These are phyloP conservation scores for Philotrypesis tridentata DNA, from an alignment of 1,140 invertebrate species.

Conservation along the genomic window DNA sequence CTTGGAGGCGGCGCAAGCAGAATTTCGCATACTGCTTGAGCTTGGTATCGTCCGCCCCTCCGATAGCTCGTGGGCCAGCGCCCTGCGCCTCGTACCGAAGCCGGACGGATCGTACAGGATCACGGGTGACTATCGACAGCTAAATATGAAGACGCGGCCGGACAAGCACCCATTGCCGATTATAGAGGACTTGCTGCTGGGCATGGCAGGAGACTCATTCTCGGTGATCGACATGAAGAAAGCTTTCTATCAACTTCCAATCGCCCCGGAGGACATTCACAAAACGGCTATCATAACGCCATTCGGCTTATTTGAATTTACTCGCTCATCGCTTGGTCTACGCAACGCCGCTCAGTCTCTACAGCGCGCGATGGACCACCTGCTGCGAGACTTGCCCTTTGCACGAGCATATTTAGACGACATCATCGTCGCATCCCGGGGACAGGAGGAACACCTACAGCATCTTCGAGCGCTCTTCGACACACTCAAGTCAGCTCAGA, in stretches of 20 bases:
- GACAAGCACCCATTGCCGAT: background rate
- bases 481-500: background rate
- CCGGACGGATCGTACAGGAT: background rate
- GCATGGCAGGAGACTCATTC: background rate
- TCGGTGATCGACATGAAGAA: background rate
- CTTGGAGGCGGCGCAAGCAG: too few relatives aligned
- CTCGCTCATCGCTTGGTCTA: background rate
- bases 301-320: background rate
- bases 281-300: background rate
- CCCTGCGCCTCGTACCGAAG: background rate
- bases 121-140: conserved; percentile 10
- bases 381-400: too few relatives aligned
- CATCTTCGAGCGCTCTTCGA: too few relatives aligned
- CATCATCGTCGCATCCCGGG: too few relatives aligned
- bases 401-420: too few relatives aligned
- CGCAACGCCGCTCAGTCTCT: background rate
- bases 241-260: background rate
- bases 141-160: too few relatives aligned
- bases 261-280: background rate
- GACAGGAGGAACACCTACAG: too few relatives aligned
- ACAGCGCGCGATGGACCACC: too few relatives aligned
- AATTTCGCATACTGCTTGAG: background rate
- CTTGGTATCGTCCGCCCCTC: background rate
- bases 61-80: background rate
- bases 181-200: background rate